These are phyloP conservation scores for Pycnomerus fuliginosus DNA, from an alignment of 2,888 invertebrate genomes.

Conservation along the genomic window DNA sequence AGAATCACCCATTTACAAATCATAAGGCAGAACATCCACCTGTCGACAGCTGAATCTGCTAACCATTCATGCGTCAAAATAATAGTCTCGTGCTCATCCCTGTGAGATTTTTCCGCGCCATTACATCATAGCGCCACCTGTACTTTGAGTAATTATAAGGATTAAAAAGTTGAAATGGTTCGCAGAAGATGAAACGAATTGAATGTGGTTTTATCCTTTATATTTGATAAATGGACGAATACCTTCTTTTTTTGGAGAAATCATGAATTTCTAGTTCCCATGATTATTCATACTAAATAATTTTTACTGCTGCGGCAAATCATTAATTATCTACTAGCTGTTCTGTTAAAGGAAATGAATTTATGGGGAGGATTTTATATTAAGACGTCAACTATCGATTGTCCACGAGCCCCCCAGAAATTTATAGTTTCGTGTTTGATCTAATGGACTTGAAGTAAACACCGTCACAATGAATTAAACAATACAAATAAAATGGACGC, in stretches of 20 bases:
- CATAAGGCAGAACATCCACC: slow-evolving; percentile 22
- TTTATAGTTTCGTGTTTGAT: slow-evolving; percentile 26
- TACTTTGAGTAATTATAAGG: no score
- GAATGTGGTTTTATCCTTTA: no score
- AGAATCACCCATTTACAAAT: slow-evolving; percentile 19
- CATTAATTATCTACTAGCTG: no score
- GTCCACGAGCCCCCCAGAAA: slow-evolving; percentile 19
- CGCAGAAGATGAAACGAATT: no score
- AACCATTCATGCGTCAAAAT: slow-evolving; percentile 20
- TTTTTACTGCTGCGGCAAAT: neutral
- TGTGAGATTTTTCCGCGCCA: neutral
- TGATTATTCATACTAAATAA: neutral
- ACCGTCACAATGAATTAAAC: slow-evolving; percentile 1
- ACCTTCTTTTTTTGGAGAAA: slow-evolving; percentile 2
- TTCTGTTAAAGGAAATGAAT: no score
- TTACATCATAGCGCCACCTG: no score
- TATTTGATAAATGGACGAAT: no score
- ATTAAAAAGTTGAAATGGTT: slow-evolving; percentile 1
- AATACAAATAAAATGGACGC: slow-evolving; percentile 7
- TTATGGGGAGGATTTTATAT: slow-evolving; percentile 16
- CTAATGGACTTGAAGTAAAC: slow-evolving; percentile 13
- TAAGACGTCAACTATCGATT: slow-evolving; percentile 29
- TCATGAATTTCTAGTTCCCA: slow-evolving; percentile 1
- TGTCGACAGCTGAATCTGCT: slow-evolving; percentile 21
- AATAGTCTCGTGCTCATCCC: neutral